These are phyloP conservation scores for Piliocolobus tephrosceles DNA, from an alignment of 2,113 vertebrate genomes.

Conservation along the genomic window DNA sequence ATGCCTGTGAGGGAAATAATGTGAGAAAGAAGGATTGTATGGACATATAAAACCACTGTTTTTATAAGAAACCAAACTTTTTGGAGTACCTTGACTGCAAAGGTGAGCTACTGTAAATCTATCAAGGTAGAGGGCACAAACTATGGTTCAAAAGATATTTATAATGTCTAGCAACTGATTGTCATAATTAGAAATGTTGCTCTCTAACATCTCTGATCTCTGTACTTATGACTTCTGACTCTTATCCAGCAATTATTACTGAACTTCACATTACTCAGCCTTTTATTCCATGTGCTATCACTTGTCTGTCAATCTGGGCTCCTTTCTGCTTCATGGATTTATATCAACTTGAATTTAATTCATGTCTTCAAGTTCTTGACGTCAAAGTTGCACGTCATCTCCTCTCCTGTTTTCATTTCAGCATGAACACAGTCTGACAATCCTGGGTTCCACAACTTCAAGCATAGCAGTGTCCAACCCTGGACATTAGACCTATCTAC, in stretches of 20 bases:
- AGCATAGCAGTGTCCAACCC: not conserved
- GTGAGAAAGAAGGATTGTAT: not conserved
- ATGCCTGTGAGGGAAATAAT: not conserved
- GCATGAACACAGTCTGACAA: not conserved
- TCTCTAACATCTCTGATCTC: not conserved
- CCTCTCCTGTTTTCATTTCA: not conserved
- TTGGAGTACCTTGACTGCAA: not conserved
- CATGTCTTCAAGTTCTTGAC: not conserved
- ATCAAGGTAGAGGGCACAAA: not conserved
- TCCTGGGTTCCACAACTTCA: not conserved
- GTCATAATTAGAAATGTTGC: not conserved
- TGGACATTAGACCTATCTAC: not conserved
- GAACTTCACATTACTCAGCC: not conserved
- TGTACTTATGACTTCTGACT: not conserved
- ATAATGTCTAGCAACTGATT: not conserved
- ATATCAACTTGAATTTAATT: not conserved
- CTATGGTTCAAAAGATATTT: not conserved
- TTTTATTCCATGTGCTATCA: not conserved
- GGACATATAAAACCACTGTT: not conserved
- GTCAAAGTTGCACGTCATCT: not conserved
- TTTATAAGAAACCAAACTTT: conserved; percentile 21
- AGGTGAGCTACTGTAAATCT: not conserved
- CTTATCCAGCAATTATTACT: not conserved
- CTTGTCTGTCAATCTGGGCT: not conserved
- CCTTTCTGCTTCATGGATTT: conserved; percentile 5